phyloP scores from a whole-genome alignment of 1,140 invertebrate species.

The Leptoteleia sp. region DNA sequence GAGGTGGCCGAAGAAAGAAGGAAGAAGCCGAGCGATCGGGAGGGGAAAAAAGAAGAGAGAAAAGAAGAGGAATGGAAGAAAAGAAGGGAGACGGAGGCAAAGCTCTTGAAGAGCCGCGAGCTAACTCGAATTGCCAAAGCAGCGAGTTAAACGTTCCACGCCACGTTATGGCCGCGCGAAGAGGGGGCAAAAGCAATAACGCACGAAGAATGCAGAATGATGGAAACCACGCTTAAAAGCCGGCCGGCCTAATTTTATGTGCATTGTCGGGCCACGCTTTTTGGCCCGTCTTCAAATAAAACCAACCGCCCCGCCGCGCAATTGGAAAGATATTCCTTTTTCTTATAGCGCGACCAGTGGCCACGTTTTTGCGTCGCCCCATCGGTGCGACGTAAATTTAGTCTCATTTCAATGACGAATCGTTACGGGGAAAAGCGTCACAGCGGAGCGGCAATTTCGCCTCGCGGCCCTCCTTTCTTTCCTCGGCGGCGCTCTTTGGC shows the following conservation, averaged over 20 bases:
- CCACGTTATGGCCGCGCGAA: conserved; percentile 52
- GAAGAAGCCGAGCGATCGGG: conserved; percentile 31
- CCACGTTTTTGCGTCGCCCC: conserved; percentile 8
- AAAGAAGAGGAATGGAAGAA: conserved; percentile 1
- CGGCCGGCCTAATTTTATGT: conserved; percentile 44
- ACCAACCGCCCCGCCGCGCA: conserved; percentile 13
- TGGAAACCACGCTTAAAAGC: conserved; percentile 68
- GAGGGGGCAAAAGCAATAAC: conserved; percentile 66
- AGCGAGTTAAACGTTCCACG: conserved; percentile 72
- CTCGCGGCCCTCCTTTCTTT: conserved; percentile 33
- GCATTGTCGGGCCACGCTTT: conserved; percentile 52
- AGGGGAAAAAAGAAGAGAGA: conserved; percentile 46
- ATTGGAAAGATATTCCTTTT: conserved; percentile 34
- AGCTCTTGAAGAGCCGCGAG: conserved; percentile 69
- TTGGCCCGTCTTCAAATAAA: conserved; percentile 42
- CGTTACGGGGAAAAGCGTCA: conserved; percentile 39
- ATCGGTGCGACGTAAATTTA: conserved; percentile 53
- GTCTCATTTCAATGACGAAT: conserved; percentile 52
- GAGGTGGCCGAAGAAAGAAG: too few relatives aligned
- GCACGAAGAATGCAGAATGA: conserved; percentile 71
- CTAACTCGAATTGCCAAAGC: conserved; percentile 77
- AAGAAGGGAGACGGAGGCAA: conserved; percentile 32
- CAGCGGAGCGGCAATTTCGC: conserved; percentile 21
- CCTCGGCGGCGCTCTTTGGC: conserved; percentile 60
- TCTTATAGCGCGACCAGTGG: not conserved